Conservation (phyloP, 2,888 invertebrate genomes). For the Desoria tigrina region DNA sequence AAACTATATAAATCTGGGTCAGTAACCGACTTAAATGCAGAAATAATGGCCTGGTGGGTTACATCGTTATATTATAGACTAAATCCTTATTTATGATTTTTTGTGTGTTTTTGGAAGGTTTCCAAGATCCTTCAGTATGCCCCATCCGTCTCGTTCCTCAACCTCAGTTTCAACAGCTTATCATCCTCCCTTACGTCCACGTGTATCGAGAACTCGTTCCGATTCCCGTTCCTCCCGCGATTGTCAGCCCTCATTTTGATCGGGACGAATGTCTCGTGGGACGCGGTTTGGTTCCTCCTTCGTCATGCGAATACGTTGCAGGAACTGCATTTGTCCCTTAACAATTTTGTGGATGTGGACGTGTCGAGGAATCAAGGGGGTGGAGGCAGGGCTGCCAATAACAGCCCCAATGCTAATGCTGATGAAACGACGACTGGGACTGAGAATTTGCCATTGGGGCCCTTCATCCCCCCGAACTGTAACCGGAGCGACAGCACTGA, state of each 20-base stretch:
- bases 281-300: slow-evolving; percentile 73
- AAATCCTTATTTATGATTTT: no score
- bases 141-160: slow-evolving; percentile 85
- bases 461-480: slow-evolving; percentile 14
- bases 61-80: no score
- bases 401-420: slow-evolving; percentile 54
- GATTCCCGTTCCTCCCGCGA: slow-evolving; percentile 58
- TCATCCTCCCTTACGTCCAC: slow-evolving; percentile 64
- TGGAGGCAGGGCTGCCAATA: slow-evolving; percentile 18
- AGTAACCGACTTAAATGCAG: slow-evolving; percentile 10
- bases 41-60: no score
- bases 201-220: slow-evolving; percentile 39
- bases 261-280: slow-evolving; percentile 84
- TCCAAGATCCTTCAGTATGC: slow-evolving; percentile 83
- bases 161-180: slow-evolving; percentile 84
- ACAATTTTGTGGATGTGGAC: slow-evolving; percentile 64
- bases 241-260: slow-evolving; percentile 80
- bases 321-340: slow-evolving; percentile 89
- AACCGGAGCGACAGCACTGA: slow-evolving; percentile 46
- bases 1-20: slow-evolving; percentile 13
- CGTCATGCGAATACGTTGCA: slow-evolving; percentile 64
- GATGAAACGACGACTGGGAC: slow-evolving; percentile 20
- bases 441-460: background rate
- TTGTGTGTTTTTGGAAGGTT: slow-evolving; percentile 62
- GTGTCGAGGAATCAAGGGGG: slow-evolving; percentile 57